These are phyloP conservation scores for Acleris holmiana DNA, from an alignment of 2,888 invertebrate genomes.

Conservation along the genomic window DNA sequence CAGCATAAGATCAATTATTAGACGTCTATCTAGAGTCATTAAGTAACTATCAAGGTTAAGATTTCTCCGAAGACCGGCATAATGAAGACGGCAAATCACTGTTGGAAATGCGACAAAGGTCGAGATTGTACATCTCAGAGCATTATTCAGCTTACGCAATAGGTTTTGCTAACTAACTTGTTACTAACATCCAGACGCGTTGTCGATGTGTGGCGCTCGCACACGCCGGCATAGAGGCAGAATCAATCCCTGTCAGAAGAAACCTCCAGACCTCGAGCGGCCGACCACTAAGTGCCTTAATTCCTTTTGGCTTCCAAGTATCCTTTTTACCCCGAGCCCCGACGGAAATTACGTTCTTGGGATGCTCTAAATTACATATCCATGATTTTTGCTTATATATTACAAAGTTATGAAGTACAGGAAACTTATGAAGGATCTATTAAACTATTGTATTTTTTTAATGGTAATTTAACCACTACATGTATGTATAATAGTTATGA, in stretches of 20 bases:
- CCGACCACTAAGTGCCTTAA: conserved; percentile 68
- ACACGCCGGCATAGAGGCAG: conserved; percentile 42
- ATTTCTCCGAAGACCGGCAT: background rate
- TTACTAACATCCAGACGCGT: conserved; percentile 7
- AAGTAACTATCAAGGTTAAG: background rate
- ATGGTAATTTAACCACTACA: too few species aligned
- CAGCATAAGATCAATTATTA: too few species aligned
- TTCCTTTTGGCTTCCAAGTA: conserved; percentile 55
- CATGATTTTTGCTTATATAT: conserved; percentile 20
- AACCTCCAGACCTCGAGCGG: conserved; percentile 42
- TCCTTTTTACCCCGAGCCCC: conserved; percentile 52
- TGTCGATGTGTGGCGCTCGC: conserved; percentile 16
- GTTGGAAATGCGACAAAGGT: conserved; percentile 1
- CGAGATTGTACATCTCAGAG: conserved; percentile 13
- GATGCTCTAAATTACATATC: conserved; percentile 38
- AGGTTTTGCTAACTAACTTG: conserved; percentile 10
- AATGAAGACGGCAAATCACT: background rate
- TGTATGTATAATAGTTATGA: too few species aligned
- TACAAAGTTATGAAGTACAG: background rate
- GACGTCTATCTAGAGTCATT: too few species aligned
- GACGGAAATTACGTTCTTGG: conserved; percentile 54
- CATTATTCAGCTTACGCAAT: conserved; percentile 11
- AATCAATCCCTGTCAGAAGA: conserved; percentile 68
- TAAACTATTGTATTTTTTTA: too few species aligned
- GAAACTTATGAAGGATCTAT: background rate